Conservation (phyloP, 2,113 vertebrate species). For the Telmatochromis sp. region DNA sequence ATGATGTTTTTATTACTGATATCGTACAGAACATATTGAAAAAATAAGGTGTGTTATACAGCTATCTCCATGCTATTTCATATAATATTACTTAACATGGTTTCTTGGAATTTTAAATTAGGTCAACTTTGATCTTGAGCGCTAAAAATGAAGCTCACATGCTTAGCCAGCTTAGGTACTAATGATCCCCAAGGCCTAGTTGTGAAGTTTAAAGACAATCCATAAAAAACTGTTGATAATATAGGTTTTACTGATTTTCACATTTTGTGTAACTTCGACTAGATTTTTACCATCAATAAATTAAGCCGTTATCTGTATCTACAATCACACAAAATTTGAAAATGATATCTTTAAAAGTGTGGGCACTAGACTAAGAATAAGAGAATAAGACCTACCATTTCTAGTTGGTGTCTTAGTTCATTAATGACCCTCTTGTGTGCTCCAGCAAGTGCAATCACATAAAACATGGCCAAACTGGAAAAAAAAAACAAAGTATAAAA, state of each 20-base stretch:
- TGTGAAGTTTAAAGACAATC: not conserved
- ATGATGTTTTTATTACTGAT: not conserved
- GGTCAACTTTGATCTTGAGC: not conserved
- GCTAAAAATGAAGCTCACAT: not conserved
- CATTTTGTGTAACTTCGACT: not conserved
- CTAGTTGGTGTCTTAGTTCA: slow-evolving; percentile 85
- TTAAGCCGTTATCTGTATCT: not conserved
- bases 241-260: not conserved
- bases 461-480: slow-evolving; percentile 87
- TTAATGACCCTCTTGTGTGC: slow-evolving; percentile 85
- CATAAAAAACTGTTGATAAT: not conserved
- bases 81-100: not conserved
- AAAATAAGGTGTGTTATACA: not conserved
- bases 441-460: slow-evolving; percentile 85
- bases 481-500: not conserved
- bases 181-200: not conserved
- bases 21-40: not conserved
- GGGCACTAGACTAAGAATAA: not conserved
- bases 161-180: not conserved
- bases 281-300: not conserved
- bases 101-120: not conserved
- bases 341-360: not conserved
- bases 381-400: slow-evolving; percentile 74
- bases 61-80: not conserved
- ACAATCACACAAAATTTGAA: not conserved